A percentile compares a stretch with the other conserved stretches of the same genome.
phyloP scores from a whole-genome alignment of 2,797 vertebrate species.

The Sparidentex hasta region DNA sequence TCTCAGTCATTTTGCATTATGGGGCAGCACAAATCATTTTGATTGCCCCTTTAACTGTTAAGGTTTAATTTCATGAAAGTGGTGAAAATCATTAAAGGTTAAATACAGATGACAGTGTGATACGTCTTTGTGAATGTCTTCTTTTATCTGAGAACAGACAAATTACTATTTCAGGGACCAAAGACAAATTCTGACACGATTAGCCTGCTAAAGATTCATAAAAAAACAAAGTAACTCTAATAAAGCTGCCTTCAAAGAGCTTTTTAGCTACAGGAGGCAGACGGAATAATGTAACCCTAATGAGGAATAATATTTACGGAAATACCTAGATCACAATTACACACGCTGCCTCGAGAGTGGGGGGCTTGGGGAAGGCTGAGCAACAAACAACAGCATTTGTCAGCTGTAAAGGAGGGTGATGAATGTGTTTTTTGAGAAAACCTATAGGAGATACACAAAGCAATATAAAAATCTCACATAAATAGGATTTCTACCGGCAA shows the following conservation, averaged over 20 bases:
- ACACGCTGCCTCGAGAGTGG: conserved; percentile 2
- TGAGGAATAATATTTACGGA: neutral
- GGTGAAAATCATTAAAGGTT: conserved; percentile 34
- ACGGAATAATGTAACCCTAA: neutral
- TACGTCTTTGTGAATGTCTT: conserved; percentile 26
- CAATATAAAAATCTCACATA: no score
- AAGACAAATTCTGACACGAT: conserved; percentile 25
- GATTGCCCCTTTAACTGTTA: conserved; percentile 44
- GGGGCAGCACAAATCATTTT: conserved; percentile 56
- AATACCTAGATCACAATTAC: neutral
- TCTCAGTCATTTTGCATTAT: conserved; percentile 32
- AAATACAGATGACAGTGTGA: conserved; percentile 30
- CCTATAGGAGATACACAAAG: no score
- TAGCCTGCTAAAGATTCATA: conserved; percentile 31
- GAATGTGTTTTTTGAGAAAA: neutral
- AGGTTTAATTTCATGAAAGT: conserved; percentile 56
- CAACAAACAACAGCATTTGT: conserved; percentile 25
- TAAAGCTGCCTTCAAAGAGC: conserved; percentile 13
- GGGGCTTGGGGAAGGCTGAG: neutral
- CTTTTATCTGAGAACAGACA: conserved; percentile 31
- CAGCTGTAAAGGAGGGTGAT: neutral
- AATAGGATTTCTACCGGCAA: neutral
- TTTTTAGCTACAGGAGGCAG: neutral
- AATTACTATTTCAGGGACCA: conserved; percentile 7
- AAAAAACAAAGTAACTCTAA: conserved; percentile 6